Evolutionary conservation across 2,113 vertebrate species (phyloP).

Genomic region (Athene noctua): DNA sequence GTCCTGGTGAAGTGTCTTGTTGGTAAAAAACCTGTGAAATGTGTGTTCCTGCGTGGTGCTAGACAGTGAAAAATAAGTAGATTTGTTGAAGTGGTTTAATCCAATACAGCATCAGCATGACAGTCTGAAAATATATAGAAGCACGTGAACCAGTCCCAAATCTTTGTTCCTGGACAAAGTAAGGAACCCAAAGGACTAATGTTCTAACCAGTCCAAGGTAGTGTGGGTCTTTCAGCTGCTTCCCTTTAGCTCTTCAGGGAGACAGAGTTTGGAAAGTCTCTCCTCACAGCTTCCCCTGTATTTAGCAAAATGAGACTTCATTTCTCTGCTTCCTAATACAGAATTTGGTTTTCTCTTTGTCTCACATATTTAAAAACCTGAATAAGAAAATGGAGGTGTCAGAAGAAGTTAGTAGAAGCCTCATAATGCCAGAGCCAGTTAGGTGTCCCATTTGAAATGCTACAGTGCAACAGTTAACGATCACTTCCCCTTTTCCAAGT

Average conservation of each 20-base stretch:
- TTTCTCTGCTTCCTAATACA: background rate
- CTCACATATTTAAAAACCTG: background rate
- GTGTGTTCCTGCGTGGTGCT: conserved; percentile 3
- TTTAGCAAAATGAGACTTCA: background rate
- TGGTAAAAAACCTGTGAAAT: conserved; percentile 5
- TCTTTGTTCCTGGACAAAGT: background rate
- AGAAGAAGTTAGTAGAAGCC: background rate
- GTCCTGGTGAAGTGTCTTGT: conserved; percentile 54
- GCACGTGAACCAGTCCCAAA: background rate
- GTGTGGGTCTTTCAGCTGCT: background rate
- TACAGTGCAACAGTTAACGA: background rate
- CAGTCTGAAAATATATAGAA: background rate
- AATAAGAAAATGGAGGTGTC: background rate
- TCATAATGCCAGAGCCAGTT: background rate
- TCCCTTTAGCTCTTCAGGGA: background rate
- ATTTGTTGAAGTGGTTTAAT: background rate
- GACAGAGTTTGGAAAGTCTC: background rate
- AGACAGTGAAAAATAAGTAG: background rate
- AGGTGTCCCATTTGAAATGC: background rate
- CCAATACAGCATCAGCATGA: background rate
- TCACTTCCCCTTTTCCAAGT: background rate
- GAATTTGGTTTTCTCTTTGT: background rate
- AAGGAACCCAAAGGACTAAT: background rate
- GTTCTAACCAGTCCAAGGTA: background rate
- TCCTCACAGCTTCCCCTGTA: background rate